Conservation (phyloP, 2,797 vertebrate species). For the Acanthurus lineatus region DNA sequence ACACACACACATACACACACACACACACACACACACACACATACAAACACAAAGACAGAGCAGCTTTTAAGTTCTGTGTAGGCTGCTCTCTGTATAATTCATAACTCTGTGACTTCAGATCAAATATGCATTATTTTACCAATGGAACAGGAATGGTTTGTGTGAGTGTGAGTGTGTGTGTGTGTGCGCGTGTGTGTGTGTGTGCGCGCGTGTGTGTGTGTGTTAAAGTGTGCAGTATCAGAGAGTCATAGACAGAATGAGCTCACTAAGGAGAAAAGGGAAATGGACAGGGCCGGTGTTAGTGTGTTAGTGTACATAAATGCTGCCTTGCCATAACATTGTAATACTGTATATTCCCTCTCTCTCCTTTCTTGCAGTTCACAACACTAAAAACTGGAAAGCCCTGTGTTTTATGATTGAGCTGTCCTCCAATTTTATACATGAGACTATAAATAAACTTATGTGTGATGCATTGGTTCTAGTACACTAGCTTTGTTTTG, state of each 20-base stretch:
- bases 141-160: conserved; percentile 32
- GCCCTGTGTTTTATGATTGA: no score
- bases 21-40: conserved; percentile 11
- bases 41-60: conserved; percentile 7
- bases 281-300: background rate
- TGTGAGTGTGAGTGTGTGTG: background rate
- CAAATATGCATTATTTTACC: conserved; percentile 73
- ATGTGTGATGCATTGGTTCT: background rate
- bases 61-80: conserved; percentile 68
- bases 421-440: background rate
- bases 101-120: conserved; percentile 68
- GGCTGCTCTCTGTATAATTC: conserved; percentile 72
- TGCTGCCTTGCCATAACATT: background rate
- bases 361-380: background rate
- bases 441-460: background rate
- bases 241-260: background rate
- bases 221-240: background rate
- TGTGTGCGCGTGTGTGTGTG: background rate
- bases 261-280: background rate
- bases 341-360: background rate
- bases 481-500: conserved; percentile 2
- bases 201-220: background rate
- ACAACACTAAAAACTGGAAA: background rate
- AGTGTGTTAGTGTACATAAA: background rate
- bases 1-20: conserved; percentile 16